Evolutionary conservation across 2,888 invertebrate species (phyloP).

Genomic region (Hypena proboscidalis): DNA sequence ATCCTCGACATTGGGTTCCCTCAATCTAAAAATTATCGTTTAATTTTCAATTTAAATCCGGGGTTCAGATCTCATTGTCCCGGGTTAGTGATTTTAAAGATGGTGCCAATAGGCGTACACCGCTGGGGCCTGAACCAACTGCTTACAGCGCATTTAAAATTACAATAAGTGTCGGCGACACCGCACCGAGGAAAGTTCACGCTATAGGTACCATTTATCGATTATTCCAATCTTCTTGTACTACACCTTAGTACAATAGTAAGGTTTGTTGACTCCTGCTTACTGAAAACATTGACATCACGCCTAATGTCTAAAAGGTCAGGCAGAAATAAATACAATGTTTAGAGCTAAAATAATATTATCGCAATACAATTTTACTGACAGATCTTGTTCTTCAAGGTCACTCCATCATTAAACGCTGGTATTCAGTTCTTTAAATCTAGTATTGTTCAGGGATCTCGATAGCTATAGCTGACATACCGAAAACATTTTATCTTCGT

Average conservation of each 20-base stretch:
- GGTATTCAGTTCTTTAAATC: too few species aligned
- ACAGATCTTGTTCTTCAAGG: too few species aligned
- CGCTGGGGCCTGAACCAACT: constrained; percentile 44
- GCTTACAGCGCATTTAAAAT: constrained; percentile 76
- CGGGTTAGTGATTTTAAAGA: constrained; percentile 44
- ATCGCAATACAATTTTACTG: too few species aligned
- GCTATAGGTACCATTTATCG: constrained; percentile 69
- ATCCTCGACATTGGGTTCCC: too few species aligned
- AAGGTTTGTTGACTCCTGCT: constrained; percentile 39
- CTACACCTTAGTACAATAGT: constrained; percentile 24
- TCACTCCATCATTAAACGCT: too few species aligned
- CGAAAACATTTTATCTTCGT: too few species aligned
- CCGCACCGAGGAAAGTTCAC: constrained; percentile 72
- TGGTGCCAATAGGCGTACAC: constrained; percentile 45
- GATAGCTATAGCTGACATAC: too few species aligned
- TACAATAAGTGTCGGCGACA: constrained; percentile 77
- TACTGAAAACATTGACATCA: too few species aligned
- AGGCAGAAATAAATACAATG: too few species aligned
- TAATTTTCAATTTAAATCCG: constrained; percentile 28
- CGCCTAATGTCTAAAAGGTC: too few species aligned
- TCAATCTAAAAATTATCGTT: constrained; percentile 20
- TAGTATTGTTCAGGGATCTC: too few species aligned
- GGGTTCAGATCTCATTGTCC: constrained; percentile 24
- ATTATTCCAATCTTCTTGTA: constrained; percentile 65
- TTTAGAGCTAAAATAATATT: too few species aligned